Base-by-base conservation (phyloP, 2,797 vertebrate species). In the Austrolebias charrua region DNA sequence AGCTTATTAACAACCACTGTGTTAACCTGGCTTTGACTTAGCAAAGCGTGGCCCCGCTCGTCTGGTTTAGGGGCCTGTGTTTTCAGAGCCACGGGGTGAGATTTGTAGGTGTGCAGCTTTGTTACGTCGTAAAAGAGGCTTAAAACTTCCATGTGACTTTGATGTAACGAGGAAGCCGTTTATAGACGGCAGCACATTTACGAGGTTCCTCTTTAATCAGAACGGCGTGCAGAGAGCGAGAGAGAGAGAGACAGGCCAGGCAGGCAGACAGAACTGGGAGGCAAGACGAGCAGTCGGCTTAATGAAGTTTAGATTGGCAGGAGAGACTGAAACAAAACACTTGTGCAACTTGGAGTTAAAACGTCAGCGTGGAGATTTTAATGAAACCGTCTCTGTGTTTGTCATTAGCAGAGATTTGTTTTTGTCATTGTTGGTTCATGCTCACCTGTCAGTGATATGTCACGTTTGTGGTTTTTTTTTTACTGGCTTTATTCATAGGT, bases 61-160 rank as follows among this genome's bases (percentile, higher is more conserved):
- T 63, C 53, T 64, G 54, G 28, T 38, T 1, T 38, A 10, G 24
- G 24, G 3, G 13, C 28, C 12, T 2, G 15, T 43, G 55, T 58
- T 51, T 24, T 42, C 24, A 47, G 51, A 55, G 54, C 79, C 5
- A 7, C 13, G 3, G 72, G 60, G 46, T 11, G 60, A 67, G 44
- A 60, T 67, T 62, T 57, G 55, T 68, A 61, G 74, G 60, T 38
- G 52, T 63, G 66, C 38, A 49, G 70, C 71, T 71, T 73, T 84
- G 83, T 72, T 77, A 68, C 69, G 76, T 74, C 73, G 63, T 69
- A 38, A 69, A 70, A 75, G 70, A 61, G 51, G 73, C 75, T 86
- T 88, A 89, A 81, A 79, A 88, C 87, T 86, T 92, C 85, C 80
- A 74, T 64, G 82, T 81, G 79, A 90, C 90, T 92, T 92, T 91